Conservation (phyloP, 2,113 vertebrate species). For the Heterochromis multidens region DNA sequence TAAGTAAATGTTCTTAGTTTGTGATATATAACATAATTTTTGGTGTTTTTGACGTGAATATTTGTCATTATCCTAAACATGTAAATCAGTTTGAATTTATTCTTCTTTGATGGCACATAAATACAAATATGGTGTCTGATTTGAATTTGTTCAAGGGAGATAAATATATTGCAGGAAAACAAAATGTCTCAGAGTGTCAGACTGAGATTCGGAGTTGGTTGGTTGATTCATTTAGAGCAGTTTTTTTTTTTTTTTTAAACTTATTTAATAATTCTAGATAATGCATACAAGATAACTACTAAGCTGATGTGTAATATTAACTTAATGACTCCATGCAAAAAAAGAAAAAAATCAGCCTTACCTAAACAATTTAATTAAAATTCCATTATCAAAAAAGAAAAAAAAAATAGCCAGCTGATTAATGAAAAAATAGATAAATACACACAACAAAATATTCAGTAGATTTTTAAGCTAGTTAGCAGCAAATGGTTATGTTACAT, state of each 20-base stretch:
- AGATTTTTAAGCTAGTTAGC: too few relatives aligned
- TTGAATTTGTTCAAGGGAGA: too few relatives aligned
- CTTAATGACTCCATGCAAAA: background rate
- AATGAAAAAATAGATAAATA: too few relatives aligned
- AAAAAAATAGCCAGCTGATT: too few relatives aligned
- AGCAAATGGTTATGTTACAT: too few relatives aligned
- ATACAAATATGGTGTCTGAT: background rate
- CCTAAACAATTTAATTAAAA: background rate
- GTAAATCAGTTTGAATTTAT: background rate
- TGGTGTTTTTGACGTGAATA: background rate
- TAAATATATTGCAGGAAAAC: too few relatives aligned
- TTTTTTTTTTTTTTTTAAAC: too few relatives aligned
- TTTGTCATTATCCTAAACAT: background rate
- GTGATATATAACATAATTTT: background rate
- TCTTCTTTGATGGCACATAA: background rate
- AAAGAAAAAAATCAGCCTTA: background rate
- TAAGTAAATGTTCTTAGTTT: slow-evolving; percentile 42
- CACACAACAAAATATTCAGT: too few relatives aligned
- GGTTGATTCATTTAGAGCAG: too few relatives aligned
- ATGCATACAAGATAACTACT: background rate
- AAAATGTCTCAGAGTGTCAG: too few relatives aligned
- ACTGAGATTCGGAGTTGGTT: too few relatives aligned
- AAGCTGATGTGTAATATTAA: too few relatives aligned
- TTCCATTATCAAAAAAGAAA: background rate
- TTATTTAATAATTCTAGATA: background rate